These are phyloP conservation scores for Nephrotoma flavescens DNA, from an alignment of 2,888 invertebrate genomes.

Conservation along the genomic window DNA sequence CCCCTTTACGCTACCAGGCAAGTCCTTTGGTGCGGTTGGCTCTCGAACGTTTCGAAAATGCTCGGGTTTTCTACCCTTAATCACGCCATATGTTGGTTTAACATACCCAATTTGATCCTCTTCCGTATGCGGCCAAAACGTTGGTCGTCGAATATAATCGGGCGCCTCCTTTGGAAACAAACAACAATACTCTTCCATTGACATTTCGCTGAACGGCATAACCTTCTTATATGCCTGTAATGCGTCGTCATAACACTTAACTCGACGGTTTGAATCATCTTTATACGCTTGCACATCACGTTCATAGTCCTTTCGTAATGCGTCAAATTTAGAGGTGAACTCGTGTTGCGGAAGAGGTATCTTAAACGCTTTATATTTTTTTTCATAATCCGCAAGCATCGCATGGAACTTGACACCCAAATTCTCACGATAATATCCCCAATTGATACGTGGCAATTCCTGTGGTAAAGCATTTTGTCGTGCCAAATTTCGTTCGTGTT, in stretches of 20 bases:
- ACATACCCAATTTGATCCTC: slow-evolving; percentile 41
- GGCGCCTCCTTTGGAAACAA: slow-evolving; percentile 56
- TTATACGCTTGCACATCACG: slow-evolving; percentile 1
- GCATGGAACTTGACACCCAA: slow-evolving; percentile 16
- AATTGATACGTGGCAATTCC: background rate
- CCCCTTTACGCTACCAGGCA: no score
- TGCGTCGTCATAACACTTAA: slow-evolving; percentile 38
- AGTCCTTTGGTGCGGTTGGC: no score
- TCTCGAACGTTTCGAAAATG: background rate
- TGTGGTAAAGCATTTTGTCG: background rate
- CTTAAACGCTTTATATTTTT: slow-evolving; percentile 55
- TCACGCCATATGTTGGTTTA: background rate
- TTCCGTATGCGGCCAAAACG: slow-evolving; percentile 67
- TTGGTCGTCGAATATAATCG: slow-evolving; percentile 56
- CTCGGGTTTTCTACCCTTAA: background rate
- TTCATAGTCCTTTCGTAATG: slow-evolving; percentile 43
- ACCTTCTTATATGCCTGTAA: slow-evolving; percentile 44
- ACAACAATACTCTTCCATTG: slow-evolving; percentile 64
- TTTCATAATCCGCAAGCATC: slow-evolving; percentile 73
- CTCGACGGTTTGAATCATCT: slow-evolving; percentile 18
- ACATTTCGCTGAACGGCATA: slow-evolving; percentile 70
- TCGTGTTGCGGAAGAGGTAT: slow-evolving; percentile 65
- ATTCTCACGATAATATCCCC: background rate
- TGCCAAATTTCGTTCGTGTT: background rate
- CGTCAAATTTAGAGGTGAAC: slow-evolving; percentile 45